Evolutionary conservation across 2,113 vertebrate species (phyloP).

Genomic region (Morphnarchus princeps): DNA sequence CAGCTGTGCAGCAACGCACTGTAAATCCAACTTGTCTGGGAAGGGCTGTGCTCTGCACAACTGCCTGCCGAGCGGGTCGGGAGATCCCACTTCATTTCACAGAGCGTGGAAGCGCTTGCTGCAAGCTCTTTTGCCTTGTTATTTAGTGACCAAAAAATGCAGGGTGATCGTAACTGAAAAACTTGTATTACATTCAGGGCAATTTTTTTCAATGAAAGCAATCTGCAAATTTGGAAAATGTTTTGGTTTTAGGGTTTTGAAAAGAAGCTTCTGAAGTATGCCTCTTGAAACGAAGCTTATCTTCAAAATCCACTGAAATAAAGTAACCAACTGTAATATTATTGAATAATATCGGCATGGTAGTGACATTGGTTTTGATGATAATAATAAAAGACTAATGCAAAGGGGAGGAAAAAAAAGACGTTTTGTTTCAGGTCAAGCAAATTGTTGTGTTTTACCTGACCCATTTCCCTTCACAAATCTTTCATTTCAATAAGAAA

Average conservation of each 20-base stretch:
- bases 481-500: neutral
- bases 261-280: neutral
- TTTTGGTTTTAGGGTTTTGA: neutral
- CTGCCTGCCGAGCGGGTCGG: accelerated
- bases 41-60: neutral
- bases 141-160: neutral
- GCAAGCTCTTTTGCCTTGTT: neutral
- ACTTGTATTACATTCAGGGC: neutral
- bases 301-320: neutral
- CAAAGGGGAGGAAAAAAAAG: neutral
- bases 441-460: neutral
- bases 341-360: neutral
- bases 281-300: neutral
- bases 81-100: neutral
- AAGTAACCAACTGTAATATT: neutral
- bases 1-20: neutral
- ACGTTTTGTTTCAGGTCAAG: neutral
- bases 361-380: neutral
- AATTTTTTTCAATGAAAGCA: neutral
- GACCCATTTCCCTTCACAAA: neutral
- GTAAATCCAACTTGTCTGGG: neutral
- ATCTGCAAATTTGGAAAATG: neutral
- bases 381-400: neutral
- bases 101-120: neutral
- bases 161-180: neutral